Evolutionary conservation across 1,140 invertebrate genomes (phyloP), one percentile per base, ranked within the genome.

Genomic region (Zaprionus taronus): DNA sequence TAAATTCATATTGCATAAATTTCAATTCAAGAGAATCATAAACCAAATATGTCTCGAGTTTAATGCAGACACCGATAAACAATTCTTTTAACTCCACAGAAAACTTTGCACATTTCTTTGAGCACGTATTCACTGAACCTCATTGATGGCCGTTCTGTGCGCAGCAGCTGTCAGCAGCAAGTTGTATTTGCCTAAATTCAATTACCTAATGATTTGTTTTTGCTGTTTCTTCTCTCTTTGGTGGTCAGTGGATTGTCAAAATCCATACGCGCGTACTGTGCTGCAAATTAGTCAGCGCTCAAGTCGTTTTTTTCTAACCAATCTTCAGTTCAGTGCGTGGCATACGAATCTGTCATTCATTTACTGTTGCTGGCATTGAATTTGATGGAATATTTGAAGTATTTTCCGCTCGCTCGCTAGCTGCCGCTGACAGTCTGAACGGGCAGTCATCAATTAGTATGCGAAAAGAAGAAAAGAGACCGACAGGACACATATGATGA

Each of bases 181-280:
- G 83, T 89, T 79, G 84, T 87, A 79, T 87, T 81, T 84, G 41
- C 55, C 65, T 65, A 72, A 84, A 89, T 89, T 83, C 81, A 89
- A 89, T 89, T 89, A 90, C 84, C 81, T 84, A 90, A 81, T 89
- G 78, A 90, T 89, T 89, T 90, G 81, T 84, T 89, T 76, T 89
- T 89, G 81, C 71, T 81, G 71, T 68, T 83, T 53, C 34, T 49
- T 62, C 44, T 11, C 17, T 26, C 2, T 63, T 14, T 34, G 24
- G 22, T 3, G 47, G 36, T 51, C 56, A 79, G 78, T 79, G 53
- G 68, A 79, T 78, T 73, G 64, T 64, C 61, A 26, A 81, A 80
- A 72, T 66, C 77, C 71, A 51, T 63, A 89, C 80, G 74, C 81
- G 89, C 84, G 84, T 79, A 87, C 79, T 76, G 81, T 90, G 72